Evolutionary conservation across 2,888 invertebrate species (phyloP), one percentile per base, ranked within the genome.

Genomic region (Latheticus oryzae): DNA sequence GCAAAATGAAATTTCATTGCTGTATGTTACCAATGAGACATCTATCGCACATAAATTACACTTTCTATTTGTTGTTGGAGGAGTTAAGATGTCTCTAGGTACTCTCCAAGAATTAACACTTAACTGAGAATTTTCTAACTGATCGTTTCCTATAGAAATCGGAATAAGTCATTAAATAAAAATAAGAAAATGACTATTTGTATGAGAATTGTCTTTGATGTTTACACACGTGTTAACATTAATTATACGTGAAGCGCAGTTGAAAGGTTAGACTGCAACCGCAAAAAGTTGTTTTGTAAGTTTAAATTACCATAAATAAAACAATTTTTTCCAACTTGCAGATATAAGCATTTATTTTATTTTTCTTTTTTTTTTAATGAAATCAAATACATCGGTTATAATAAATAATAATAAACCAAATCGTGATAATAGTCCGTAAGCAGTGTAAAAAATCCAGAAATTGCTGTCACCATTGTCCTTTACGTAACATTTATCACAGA

Each of bases 401-500:
- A 17, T 32, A 11, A 52, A 51, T 37, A 58, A 47, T 52, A 40
- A 38, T 16, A 30, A 45, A 33, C 42, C 50, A 38, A 40, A 16
- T 42, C 40, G 9, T 54, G 23, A 55, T 21, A 26, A 51, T 30
- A 30, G 19, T 55, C 32, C 54, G 43, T 51, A 51, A 56, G 57
- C 57, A 28, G 37, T 51, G 13, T 12, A 3, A n/a, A 21, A 26
- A 19, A 28, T 57, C 33, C 13, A 55, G 38, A 35, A 24, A 17
- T 30, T 37, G 45, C 45, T 52, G 57, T 26, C 43, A 30, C 33
- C 35, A 40, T 24, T 11, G 26, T 57, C 12, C 19, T 50, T 56
- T 58, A 58, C 52, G 45, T 58, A 59, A 55, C 43, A n/a, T n/a
- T 55, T 59, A 59, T 59, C 59, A 59, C 59, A 59, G 59, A 55